Evolutionary conservation across 2,113 vertebrate genomes (phyloP).

Genomic region (Archilochus colubris): DNA sequence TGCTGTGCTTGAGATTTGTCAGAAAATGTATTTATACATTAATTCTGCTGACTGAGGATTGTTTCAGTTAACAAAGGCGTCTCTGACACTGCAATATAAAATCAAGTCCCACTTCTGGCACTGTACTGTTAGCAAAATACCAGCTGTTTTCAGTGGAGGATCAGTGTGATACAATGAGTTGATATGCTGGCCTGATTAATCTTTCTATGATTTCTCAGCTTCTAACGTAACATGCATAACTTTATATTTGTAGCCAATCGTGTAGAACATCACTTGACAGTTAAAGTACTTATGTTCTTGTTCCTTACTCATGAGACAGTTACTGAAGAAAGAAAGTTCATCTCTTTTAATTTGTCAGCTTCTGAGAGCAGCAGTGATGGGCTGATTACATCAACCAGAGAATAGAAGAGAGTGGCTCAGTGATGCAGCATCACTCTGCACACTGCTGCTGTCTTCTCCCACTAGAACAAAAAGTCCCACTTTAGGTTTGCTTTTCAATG

Average conservation of each 20-base stretch:
- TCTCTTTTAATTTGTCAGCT: not conserved
- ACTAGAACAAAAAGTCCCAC: not conserved
- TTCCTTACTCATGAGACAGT: not conserved
- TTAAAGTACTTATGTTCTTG: not conserved
- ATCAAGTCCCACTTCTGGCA: slow-evolving; percentile 51
- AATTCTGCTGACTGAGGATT: slow-evolving; percentile 58
- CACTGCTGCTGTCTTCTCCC: not conserved
- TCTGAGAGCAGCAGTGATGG: not conserved
- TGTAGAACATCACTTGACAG: slow-evolving; percentile 14
- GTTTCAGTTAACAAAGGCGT: slow-evolving; percentile 53
- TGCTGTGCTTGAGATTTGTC: slow-evolving; percentile 23
- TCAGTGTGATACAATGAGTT: slow-evolving; percentile 25
- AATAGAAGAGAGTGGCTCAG: not conserved
- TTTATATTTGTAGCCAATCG: not conserved
- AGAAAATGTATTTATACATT: slow-evolving; percentile 59
- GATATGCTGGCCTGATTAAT: slow-evolving; percentile 57
- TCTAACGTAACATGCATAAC: slow-evolving; percentile 6
- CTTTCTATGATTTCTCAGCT: slow-evolving; percentile 32
- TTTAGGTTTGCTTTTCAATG: not conserved
- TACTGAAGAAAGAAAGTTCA: not conserved
- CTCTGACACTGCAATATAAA: slow-evolving; percentile 54
- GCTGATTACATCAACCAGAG: not conserved
- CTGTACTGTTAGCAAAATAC: slow-evolving; percentile 45
- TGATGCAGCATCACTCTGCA: not conserved
- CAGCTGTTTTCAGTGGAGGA: slow-evolving; percentile 59